Conservation (phyloP, 2,113 vertebrate genomes). For the Chloropsis hardwickii region DNA sequence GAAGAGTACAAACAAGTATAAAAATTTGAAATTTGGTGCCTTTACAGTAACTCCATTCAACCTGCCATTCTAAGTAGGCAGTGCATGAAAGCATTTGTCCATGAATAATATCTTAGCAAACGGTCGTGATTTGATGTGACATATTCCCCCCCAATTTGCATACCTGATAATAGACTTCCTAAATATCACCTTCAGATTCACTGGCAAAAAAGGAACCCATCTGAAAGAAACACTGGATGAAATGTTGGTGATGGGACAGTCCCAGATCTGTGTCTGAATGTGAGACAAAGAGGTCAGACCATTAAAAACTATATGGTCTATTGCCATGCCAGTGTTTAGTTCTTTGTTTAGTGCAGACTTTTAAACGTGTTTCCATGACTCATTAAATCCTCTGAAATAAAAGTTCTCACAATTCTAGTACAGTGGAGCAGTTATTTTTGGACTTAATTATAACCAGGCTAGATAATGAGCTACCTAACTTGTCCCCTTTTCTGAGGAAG, state of each 20-base stretch:
- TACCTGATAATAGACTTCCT: conserved; percentile 48
- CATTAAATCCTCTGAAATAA: conserved; percentile 60
- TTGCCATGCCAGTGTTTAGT: conserved; percentile 5
- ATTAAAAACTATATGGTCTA: conserved; percentile 50
- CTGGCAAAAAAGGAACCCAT: conserved; percentile 8
- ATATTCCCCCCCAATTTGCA: conserved; percentile 32
- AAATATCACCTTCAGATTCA: conserved; percentile 27
- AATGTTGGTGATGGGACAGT: conserved; percentile 7
- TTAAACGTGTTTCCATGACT: conserved; percentile 49
- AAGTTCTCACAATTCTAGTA: conserved; percentile 28
- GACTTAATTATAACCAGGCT: conserved; percentile 41
- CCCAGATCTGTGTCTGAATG: background rate
- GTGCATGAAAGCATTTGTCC: conserved; percentile 18
- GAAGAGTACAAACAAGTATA: background rate
- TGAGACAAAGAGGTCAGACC: background rate
- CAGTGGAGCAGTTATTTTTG: conserved; percentile 45
- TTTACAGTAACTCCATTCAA: background rate
- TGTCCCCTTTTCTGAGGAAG: conserved; percentile 7
- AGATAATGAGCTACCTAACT: conserved; percentile 43
- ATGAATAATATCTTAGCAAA: conserved; percentile 52
- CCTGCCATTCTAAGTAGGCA: background rate
- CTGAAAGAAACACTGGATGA: conserved; percentile 35
- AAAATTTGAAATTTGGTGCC: background rate
- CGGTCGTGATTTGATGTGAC: conserved; percentile 30
- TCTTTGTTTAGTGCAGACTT: conserved; percentile 19